Conservation (phyloP, 2,113 vertebrate species). For the Chiloscyllium plagiosum region DNA sequence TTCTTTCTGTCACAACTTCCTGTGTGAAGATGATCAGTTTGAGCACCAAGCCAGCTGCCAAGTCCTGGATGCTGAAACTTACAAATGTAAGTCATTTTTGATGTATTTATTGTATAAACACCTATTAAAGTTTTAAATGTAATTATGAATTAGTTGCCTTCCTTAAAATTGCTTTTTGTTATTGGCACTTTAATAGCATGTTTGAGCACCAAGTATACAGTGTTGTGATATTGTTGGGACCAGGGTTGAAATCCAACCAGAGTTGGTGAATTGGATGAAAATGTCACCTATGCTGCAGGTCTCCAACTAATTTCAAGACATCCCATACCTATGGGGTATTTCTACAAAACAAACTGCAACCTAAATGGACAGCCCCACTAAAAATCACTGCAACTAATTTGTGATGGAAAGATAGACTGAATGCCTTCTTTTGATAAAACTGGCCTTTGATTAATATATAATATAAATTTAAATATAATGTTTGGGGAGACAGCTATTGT, state of each 20-base stretch:
- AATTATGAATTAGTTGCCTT: not conserved
- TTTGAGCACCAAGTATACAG: not conserved
- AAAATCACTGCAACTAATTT: not conserved
- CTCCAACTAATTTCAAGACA: not conserved
- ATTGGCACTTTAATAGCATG: not conserved
- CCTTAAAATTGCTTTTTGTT: not conserved
- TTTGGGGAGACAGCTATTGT: not conserved
- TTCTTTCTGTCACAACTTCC: slow-evolving; percentile 90
- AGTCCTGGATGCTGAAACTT: slow-evolving; percentile 91
- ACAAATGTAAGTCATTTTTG: slow-evolving; percentile 77
- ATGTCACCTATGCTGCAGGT: not conserved
- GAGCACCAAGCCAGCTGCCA: slow-evolving; percentile 98
- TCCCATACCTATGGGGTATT: not conserved
- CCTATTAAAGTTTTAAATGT: not conserved
- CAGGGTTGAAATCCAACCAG: not conserved
- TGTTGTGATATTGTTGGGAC: not conserved
- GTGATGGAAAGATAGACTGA: not conserved
- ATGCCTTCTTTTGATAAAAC: not conserved
- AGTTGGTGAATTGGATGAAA: not conserved
- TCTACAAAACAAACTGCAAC: too few species aligned
- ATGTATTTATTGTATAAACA: not conserved
- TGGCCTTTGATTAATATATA: not conserved
- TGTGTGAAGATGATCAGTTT: slow-evolving; percentile 98
- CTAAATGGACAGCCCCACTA: not conserved
- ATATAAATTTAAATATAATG: too few species aligned